phyloP scores from a whole-genome alignment of 35 echinoderm and acorn worm species.

The Chiridota heheva region DNA sequence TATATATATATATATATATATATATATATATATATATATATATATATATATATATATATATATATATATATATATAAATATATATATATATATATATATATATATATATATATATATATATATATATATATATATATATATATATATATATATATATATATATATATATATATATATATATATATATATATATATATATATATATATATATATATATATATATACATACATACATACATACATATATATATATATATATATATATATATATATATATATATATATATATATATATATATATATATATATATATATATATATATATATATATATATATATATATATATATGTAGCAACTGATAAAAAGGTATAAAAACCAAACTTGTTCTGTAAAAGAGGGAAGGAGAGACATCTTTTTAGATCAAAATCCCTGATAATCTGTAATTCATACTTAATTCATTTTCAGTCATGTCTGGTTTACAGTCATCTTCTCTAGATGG shows the following conservation, averaged over 20 bases:
- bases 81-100: constrained; percentile 29
- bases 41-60: constrained; percentile 29
- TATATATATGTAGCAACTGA: neutral
- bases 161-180: constrained; percentile 31
- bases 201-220: neutral
- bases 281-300: neutral
- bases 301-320: neutral
- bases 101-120: constrained; percentile 29
- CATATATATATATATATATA: neutral
- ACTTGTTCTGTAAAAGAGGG: neutral
- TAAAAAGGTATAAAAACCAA: neutral
- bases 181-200: constrained; percentile 31
- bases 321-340: neutral
- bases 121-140: constrained; percentile 29
- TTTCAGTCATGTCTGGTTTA: too few relatives aligned
- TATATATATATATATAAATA: constrained; percentile 26
- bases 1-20: constrained; percentile 4
- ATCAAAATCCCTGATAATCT: too few relatives aligned
- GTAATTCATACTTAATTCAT: too few relatives aligned
- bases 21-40: constrained; percentile 29
- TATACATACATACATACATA: neutral
- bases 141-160: constrained; percentile 30
- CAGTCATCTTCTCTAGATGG: too few relatives aligned
- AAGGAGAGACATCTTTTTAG: too few relatives aligned
- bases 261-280: neutral